Evolutionary conservation across 1,140 invertebrate species (phyloP).

Genomic region (Sycophaga agraensis): DNA sequence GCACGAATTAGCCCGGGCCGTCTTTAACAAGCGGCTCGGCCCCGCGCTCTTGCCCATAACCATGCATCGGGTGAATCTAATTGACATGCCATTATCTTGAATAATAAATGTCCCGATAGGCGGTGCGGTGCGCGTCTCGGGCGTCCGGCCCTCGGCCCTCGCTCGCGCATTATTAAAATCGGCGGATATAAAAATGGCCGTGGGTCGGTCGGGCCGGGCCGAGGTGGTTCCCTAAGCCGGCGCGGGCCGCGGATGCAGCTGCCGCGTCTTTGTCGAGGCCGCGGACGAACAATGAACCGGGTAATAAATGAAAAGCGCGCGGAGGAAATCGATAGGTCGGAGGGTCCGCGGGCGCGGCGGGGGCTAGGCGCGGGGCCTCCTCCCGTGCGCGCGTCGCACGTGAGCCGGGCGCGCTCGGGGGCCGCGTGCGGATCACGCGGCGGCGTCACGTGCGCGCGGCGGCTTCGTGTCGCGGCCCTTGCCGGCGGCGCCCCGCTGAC

Average conservation of each 20-base stretch:
- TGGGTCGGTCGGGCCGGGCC: too few species aligned
- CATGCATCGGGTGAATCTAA: conserved; percentile 8
- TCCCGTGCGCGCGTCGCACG: not conserved
- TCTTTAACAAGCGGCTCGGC: too few species aligned
- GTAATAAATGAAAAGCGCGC: conserved; percentile 43
- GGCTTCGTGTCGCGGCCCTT: not conserved
- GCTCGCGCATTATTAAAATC: not conserved
- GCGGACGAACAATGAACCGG: conserved; percentile 27
- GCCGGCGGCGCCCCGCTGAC: too few species aligned
- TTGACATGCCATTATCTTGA: conserved; percentile 12
- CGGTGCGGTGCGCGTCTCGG: too few species aligned
- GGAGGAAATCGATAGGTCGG: conserved; percentile 42
- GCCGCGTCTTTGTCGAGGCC: too few species aligned
- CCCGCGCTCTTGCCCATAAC: conserved; percentile 4
- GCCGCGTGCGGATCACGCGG: not conserved
- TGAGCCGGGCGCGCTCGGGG: too few species aligned
- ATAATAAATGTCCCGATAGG: too few species aligned
- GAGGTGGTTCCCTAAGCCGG: too few species aligned
- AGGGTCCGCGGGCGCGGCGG: conserved; percentile 1
- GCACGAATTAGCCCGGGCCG: too few species aligned
- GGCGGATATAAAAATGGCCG: too few species aligned
- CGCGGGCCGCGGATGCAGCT: too few species aligned
- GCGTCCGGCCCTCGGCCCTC: too few species aligned
- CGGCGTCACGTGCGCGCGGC: not conserved
- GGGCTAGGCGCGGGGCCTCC: not conserved